Conservation (phyloP, 2,888 invertebrate species). For the Tetropium fuscum region DNA sequence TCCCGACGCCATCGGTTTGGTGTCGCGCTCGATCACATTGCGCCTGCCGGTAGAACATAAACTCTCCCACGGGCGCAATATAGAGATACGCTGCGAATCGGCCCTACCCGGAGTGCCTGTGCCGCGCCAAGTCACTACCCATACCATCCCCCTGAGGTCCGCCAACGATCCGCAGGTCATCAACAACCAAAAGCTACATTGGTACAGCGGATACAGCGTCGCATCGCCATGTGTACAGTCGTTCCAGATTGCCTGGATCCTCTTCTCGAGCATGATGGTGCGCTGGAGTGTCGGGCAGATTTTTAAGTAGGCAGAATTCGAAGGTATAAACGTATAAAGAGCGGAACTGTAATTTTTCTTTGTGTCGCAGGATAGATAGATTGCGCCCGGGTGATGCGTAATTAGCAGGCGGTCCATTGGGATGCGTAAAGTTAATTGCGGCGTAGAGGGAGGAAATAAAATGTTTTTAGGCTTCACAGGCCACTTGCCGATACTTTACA, state of each 20-base stretch:
- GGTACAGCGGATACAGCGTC: slow-evolving; percentile 39
- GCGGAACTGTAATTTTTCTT: slow-evolving; percentile 24
- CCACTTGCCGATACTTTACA: too few relatives aligned
- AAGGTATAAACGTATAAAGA: background rate
- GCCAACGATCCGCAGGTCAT: slow-evolving; percentile 47
- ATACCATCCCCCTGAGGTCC: slow-evolving; percentile 45
- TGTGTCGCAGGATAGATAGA: slow-evolving; percentile 8
- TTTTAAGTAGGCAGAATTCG: slow-evolving; percentile 14
- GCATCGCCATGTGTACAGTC: slow-evolving; percentile 3
- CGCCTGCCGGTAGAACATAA: slow-evolving; percentile 54
- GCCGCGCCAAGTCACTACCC: slow-evolving; percentile 51
- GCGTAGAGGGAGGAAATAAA: background rate
- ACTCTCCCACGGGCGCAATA: slow-evolving; percentile 50
- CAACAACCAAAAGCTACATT: slow-evolving; percentile 55
- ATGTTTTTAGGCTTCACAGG: too few relatives aligned
- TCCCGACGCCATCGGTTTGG: slow-evolving; percentile 51
- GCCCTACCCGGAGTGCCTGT: slow-evolving; percentile 58
- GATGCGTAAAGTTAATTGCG: background rate
- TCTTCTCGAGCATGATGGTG: slow-evolving; percentile 11
- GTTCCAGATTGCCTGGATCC: background rate
- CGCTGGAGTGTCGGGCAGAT: slow-evolving; percentile 24
- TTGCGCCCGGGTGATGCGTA: slow-evolving; percentile 4
- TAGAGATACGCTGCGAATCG: slow-evolving; percentile 59
- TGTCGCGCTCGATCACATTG: slow-evolving; percentile 53
- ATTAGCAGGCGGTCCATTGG: slow-evolving; percentile 5